Evolutionary conservation across 2,888 invertebrate genomes (phyloP).

Genomic region (Sarcophaga rosellei): DNA sequence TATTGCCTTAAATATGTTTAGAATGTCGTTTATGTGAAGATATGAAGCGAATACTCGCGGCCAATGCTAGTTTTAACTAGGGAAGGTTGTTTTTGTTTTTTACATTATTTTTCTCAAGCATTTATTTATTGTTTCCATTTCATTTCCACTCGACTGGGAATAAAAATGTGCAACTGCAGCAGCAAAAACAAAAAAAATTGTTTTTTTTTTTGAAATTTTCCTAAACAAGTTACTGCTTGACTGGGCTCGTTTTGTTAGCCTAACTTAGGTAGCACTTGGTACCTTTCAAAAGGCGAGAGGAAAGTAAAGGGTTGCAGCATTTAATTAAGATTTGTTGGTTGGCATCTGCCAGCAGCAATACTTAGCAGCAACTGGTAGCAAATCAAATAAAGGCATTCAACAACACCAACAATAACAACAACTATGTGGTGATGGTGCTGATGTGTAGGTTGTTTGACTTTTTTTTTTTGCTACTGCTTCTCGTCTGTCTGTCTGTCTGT

Average conservation of each 20-base stretch:
- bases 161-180: slow-evolving; percentile 41
- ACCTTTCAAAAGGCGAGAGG: slow-evolving; percentile 33
- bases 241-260: slow-evolving; percentile 29
- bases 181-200: background rate
- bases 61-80: slow-evolving; percentile 29
- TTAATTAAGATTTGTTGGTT: slow-evolving; percentile 66
- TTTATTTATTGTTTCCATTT: slow-evolving; percentile 22
- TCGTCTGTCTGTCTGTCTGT: slow-evolving; percentile 17
- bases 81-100: slow-evolving; percentile 46
- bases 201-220: slow-evolving; percentile 25
- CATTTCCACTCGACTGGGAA: slow-evolving; percentile 66
- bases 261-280: slow-evolving; percentile 1
- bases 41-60: background rate
- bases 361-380: slow-evolving; percentile 43
- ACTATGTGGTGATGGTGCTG: slow-evolving; percentile 8
- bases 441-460: slow-evolving; percentile 53
- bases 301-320: slow-evolving; percentile 44
- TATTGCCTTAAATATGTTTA: slow-evolving; percentile 34
- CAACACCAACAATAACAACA: slow-evolving; percentile 21
- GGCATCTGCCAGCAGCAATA: slow-evolving; percentile 52
- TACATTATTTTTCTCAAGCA: background rate
- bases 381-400: slow-evolving; percentile 33
- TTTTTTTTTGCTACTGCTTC: slow-evolving; percentile 11
- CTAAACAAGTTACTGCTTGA: slow-evolving; percentile 52
- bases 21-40: slow-evolving; percentile 52